Base-by-base conservation (phyloP, 2,888 invertebrate species). In the Scotopteryx bipunctaria region DNA sequence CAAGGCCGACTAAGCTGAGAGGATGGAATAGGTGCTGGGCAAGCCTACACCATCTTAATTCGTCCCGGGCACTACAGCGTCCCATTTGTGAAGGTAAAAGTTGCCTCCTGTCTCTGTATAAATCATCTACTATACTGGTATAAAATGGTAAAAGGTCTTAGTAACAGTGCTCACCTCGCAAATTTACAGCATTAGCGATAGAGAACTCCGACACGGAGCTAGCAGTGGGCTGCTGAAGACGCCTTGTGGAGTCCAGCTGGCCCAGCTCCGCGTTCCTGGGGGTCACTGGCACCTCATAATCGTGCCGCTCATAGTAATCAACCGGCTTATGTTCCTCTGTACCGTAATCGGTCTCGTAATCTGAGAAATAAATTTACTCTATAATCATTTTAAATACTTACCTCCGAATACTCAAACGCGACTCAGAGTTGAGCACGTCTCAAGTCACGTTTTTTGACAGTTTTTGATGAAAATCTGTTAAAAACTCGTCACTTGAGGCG, bases 121-220 rank as follows among this genome's bases (percentile, higher is more conserved):
- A n/a, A n/a, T n/a, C 19, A 2, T 19, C 19, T 19, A 6, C 1
- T 1, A 19, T 19, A 19, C n/a, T n/a, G n/a, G n/a, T 2, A 2
- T 19, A 1, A 19, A 19, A 19, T 23, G 8, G 2, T 11, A 27
- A 9, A 8, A 27, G 1, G 0, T 2, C 25, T 27, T 2, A 27
- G 9, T 27, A 1, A 9, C 19, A 4, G 19, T 19, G 8, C 76
- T 65, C 54, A 89, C 89, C 89, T 82, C 88, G 83, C 54, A 85
- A 76, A 70, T 88, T 89, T 21, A 89, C 80, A 74, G 77, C 81
- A 83, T 87, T 86, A 43, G 86, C 82, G 25, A 87, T 74, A 0
- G 86, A 85, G 66, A 76, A 83, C 53, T 86, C 87, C 0, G 86
- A 73, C 0, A 88, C 83, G 0, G 86, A 71, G 32, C 73, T 78